Evolutionary conservation across 53 echinoderm and acorn worm genomes (phyloP).

Genomic region (Henricia sp.): DNA sequence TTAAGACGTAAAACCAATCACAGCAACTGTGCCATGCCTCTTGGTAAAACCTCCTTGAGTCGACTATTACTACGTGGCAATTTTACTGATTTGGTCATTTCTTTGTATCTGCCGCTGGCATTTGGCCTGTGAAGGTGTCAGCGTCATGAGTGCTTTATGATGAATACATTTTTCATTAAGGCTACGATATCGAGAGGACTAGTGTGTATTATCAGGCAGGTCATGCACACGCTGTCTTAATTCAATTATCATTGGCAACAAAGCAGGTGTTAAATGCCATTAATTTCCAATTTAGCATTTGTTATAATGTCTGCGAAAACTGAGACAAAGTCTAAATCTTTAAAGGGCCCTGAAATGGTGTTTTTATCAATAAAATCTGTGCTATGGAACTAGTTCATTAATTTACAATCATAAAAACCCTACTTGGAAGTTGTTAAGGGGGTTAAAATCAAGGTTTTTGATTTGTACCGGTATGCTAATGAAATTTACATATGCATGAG

Average conservation of each 20-base stretch:
- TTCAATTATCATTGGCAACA: neutral
- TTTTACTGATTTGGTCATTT: neutral
- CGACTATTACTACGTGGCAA: neutral
- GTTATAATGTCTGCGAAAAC: too few species aligned
- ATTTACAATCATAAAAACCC: too few species aligned
- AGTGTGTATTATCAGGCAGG: neutral
- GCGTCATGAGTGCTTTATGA: slow-evolving; percentile 15
- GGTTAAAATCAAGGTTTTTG: too few species aligned
- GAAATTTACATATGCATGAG: too few species aligned
- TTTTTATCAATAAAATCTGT: too few species aligned
- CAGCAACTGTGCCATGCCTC: slow-evolving; percentile 12
- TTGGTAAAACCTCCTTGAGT: slow-evolving; percentile 16
- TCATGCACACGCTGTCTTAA: slow-evolving; percentile 24
- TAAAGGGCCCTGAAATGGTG: too few species aligned
- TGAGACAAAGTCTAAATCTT: too few species aligned
- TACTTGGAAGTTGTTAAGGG: too few species aligned
- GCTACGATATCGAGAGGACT: neutral
- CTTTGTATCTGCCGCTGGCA: neutral
- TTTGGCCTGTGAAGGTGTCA: neutral
- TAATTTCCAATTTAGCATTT: too few species aligned
- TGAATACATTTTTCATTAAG: slow-evolving; percentile 32
- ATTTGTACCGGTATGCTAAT: too few species aligned
- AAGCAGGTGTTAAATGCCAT: too few species aligned
- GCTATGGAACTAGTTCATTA: too few species aligned
- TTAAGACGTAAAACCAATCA: slow-evolving; percentile 52